phyloP scores from a whole-genome alignment of 2,113 vertebrate species.

The Gymnobelideus leadbeateri region DNA sequence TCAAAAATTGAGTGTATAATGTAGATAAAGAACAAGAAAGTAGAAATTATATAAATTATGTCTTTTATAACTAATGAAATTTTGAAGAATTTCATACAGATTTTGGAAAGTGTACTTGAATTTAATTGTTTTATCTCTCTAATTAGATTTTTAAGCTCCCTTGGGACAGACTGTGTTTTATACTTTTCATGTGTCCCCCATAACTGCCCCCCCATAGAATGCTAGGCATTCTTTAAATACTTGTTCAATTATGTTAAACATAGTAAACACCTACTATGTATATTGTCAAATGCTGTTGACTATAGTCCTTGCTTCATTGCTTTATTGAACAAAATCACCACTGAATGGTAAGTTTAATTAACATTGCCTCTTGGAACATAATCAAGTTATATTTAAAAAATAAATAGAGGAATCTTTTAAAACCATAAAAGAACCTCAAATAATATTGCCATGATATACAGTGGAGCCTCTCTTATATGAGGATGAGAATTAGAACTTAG shows the following conservation, averaged over 20 bases:
- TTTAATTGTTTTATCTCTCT: neutral
- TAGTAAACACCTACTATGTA: neutral
- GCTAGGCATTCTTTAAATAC: conserved; percentile 8
- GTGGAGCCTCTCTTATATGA: neutral
- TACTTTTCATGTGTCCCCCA: conserved; percentile 4
- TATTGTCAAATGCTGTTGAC: neutral
- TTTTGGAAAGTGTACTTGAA: neutral
- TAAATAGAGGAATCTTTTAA: conserved; percentile 33
- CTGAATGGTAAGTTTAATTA: neutral
- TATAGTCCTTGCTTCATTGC: neutral
- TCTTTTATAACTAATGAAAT: neutral
- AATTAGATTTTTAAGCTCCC: conserved; percentile 31
- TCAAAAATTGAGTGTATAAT: neutral
- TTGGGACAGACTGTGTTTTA: conserved; percentile 23
- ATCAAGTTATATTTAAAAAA: conserved; percentile 40
- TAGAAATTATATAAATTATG: neutral
- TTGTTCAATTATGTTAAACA: conserved; percentile 13
- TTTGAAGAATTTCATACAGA: neutral
- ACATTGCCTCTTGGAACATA: conserved; percentile 26
- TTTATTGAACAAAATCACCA: conserved; percentile 30
- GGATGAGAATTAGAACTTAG: neutral
- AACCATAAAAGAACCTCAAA: neutral
- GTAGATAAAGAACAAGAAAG: neutral
- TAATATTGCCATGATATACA: neutral
- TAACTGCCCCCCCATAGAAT: conserved; percentile 23